Conservation (phyloP, 2,888 invertebrate species). For the Rhamnusium bicolor region DNA sequence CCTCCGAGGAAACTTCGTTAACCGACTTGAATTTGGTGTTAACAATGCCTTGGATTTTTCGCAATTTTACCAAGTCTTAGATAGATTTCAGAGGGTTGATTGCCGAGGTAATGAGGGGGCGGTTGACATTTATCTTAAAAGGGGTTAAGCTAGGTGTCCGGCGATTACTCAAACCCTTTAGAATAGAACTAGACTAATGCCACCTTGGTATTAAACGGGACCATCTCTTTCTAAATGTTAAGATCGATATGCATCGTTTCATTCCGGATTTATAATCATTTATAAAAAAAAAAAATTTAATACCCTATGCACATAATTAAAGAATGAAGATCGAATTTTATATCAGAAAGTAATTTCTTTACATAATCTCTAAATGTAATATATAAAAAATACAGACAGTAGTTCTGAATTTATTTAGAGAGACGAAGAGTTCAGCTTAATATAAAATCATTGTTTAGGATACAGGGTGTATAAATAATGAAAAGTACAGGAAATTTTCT, state of each 20-base stretch:
- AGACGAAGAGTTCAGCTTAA: too few relatives aligned
- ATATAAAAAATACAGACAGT: too few relatives aligned
- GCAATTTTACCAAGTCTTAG: conserved; percentile 56
- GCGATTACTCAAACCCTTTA: conserved; percentile 70
- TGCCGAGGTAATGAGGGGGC: conserved; percentile 68
- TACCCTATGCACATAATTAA: too few relatives aligned
- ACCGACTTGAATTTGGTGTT: conserved; percentile 61
- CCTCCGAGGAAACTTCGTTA: conserved; percentile 67
- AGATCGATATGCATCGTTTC: conserved; percentile 45
- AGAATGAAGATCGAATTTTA: too few relatives aligned
- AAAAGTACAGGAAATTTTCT: too few relatives aligned
- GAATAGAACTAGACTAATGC: conserved; percentile 70
- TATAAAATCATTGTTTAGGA: too few relatives aligned
- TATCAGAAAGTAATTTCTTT: too few relatives aligned
- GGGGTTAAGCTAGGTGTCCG: conserved; percentile 69
- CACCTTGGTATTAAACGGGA: conserved; percentile 67
- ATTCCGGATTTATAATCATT: conserved; percentile 27
- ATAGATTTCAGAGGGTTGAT: conserved; percentile 64
- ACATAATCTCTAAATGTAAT: too few relatives aligned
- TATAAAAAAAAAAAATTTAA: neutral
- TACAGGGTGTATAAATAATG: too few relatives aligned
- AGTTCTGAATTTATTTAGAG: too few relatives aligned
- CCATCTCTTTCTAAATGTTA: conserved; percentile 45
- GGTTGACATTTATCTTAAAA: conserved; percentile 71
- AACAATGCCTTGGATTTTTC: conserved; percentile 66